Percentiles rank a stretch among this genome's conserved stretches.
Evolutionary conservation across 2,113 vertebrate genomes (phyloP).

Genomic region (Cheilinus undulatus): DNA sequence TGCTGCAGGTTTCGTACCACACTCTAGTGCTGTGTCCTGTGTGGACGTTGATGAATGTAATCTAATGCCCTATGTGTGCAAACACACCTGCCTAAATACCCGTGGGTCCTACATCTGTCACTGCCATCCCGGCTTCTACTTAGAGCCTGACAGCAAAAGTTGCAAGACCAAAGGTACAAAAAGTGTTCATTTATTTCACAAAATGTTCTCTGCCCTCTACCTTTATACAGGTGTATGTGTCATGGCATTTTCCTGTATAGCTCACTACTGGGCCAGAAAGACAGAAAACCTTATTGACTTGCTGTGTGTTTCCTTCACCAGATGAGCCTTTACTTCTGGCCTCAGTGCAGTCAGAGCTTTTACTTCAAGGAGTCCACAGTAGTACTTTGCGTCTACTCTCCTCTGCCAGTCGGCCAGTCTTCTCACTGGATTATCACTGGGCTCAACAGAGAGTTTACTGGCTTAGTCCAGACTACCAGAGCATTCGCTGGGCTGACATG

Average conservation of each 20-base stretch:
- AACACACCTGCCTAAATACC: slow-evolving; percentile 88
- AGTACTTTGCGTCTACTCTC: slow-evolving; percentile 81
- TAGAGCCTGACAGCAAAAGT: slow-evolving; percentile 85
- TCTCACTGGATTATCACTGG: slow-evolving; percentile 90
- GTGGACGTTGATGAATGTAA: slow-evolving; percentile 88
- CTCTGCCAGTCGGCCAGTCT: slow-evolving; percentile 81
- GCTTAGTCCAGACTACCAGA: slow-evolving; percentile 89
- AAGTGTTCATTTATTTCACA: not conserved
- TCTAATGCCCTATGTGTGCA: slow-evolving; percentile 77
- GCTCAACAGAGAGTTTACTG: slow-evolving; percentile 88
- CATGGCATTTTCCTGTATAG: not conserved
- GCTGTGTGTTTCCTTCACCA: slow-evolving; percentile 64
- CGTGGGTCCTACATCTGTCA: slow-evolving; percentile 86
- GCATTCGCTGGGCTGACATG: slow-evolving; percentile 88
- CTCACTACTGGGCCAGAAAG: not conserved
- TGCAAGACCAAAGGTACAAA: slow-evolving; percentile 88
- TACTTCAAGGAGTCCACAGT: slow-evolving; percentile 86
- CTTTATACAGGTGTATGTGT: not conserved
- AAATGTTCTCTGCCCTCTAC: not conserved
- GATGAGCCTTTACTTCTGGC: slow-evolving; percentile 88
- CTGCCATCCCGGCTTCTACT: slow-evolving; percentile 87
- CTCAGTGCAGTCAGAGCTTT: slow-evolving; percentile 86
- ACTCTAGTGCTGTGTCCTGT: slow-evolving; percentile 74
- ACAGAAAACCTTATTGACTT: not conserved
- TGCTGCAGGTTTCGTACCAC: slow-evolving; percentile 82